A percentile compares a stretch with the other conserved stretches of the same genome.
phyloP scores from a whole-genome alignment of 2,888 invertebrate species.

The Nemapogon koenigi region DNA sequence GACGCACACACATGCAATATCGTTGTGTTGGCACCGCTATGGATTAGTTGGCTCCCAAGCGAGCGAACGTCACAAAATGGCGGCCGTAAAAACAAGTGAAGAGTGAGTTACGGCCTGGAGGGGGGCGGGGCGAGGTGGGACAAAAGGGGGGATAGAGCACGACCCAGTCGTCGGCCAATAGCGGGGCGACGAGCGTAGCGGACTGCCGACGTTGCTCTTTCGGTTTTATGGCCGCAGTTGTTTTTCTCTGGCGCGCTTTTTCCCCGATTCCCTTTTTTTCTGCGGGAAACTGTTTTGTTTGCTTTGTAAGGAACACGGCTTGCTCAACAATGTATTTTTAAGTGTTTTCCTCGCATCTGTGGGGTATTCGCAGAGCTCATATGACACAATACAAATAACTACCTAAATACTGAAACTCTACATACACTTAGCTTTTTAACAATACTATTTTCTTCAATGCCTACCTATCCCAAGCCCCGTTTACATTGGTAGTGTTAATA shows the following conservation, averaged over 20 bases:
- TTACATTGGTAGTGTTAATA: too few species aligned
- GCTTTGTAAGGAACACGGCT: slow-evolving; percentile 39
- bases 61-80: slow-evolving; percentile 60
- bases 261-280: slow-evolving; percentile 36
- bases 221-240: slow-evolving; percentile 54
- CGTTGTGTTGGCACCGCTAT: slow-evolving; percentile 22
- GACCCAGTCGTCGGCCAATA: slow-evolving; percentile 35
- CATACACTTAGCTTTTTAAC: too few species aligned
- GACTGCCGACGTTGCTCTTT: slow-evolving; percentile 61
- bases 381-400: too few species aligned
- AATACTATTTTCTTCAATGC: too few species aligned
- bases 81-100: slow-evolving; percentile 65
- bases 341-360: slow-evolving; percentile 29
- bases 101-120: slow-evolving; percentile 55
- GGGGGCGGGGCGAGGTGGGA: slow-evolving; percentile 23
- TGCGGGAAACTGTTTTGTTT: slow-evolving; percentile 55
- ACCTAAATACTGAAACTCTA: too few species aligned
- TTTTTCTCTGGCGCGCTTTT: slow-evolving; percentile 59
- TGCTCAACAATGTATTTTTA: slow-evolving; percentile 47
- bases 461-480: too few species aligned
- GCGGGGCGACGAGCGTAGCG: slow-evolving; percentile 38
- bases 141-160: slow-evolving; percentile 23
- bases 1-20: slow-evolving; percentile 36
- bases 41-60: slow-evolving; percentile 45
- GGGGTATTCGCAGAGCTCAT: too few species aligned